These are phyloP conservation scores for Formica selysi DNA, from an alignment of 1,140 invertebrate genomes.

Conservation along the genomic window DNA sequence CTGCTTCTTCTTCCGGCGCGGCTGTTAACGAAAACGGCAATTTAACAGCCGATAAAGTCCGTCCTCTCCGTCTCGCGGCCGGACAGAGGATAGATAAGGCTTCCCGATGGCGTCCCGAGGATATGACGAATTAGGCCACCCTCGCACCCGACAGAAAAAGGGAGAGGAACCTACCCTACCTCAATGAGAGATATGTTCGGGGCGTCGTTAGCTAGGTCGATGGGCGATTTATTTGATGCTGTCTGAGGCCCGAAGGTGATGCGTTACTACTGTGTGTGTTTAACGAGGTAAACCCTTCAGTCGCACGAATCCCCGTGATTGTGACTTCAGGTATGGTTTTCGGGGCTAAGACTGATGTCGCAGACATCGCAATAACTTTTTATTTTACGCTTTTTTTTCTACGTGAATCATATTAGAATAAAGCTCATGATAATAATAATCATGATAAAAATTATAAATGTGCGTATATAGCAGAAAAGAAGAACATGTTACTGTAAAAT, in stretches of 20 bases:
- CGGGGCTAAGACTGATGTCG: not conserved
- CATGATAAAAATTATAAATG: not conserved
- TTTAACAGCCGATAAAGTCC: slow-evolving; percentile 78
- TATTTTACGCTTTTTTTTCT: not conserved
- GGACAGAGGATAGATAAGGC: slow-evolving; percentile 38
- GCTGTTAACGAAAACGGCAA: slow-evolving; percentile 67
- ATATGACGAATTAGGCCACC: slow-evolving; percentile 81
- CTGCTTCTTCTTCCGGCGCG: slow-evolving; percentile 40
- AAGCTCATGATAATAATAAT: slow-evolving; percentile 1
- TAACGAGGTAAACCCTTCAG: slow-evolving; percentile 43
- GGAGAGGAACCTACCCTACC: slow-evolving; percentile 74
- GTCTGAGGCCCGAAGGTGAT: slow-evolving; percentile 33
- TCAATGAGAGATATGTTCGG: slow-evolving; percentile 79
- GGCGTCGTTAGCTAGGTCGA: slow-evolving; percentile 75
- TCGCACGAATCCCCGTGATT: slow-evolving; percentile 4
- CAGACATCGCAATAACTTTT: not conserved
- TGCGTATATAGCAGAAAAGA: not conserved
- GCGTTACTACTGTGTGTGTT: slow-evolving; percentile 36
- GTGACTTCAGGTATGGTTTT: slow-evolving; percentile 11
- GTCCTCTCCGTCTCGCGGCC: no score
- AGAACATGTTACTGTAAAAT: not conserved
- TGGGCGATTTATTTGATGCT: slow-evolving; percentile 60
- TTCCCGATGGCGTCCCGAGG: slow-evolving; percentile 61
- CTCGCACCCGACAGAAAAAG: slow-evolving; percentile 74
- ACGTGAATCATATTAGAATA: not conserved